phyloP scores from a whole-genome alignment of 2,113 vertebrate genomes.

The Sisor rabdophorus region DNA sequence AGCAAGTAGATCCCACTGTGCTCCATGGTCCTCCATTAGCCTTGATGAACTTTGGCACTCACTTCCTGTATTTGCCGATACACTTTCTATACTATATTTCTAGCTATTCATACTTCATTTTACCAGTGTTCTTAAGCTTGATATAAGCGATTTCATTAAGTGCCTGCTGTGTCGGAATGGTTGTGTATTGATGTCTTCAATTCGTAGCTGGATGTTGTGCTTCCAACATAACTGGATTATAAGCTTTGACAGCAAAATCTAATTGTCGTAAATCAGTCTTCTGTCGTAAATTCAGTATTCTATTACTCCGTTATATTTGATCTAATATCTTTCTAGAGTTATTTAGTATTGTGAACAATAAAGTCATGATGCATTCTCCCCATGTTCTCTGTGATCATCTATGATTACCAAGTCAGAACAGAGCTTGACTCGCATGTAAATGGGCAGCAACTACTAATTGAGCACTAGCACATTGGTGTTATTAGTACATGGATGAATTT shows the following conservation, averaged over 20 bases:
- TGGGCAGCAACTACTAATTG: not conserved
- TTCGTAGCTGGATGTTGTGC: constrained; percentile 43
- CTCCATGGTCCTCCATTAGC: constrained; percentile 34
- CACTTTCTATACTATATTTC: constrained; percentile 20
- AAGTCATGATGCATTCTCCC: not conserved
- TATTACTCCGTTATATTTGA: too few species aligned
- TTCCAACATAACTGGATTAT: constrained; percentile 39
- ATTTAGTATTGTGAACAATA: not conserved
- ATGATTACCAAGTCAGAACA: not conserved
- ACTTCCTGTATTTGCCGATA: constrained; percentile 35
- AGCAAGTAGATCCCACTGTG: constrained; percentile 29
- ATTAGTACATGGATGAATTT: constrained; percentile 5
- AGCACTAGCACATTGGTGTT: constrained; percentile 6
- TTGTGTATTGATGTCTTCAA: constrained; percentile 60
- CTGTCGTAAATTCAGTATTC: too few species aligned
- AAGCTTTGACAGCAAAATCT: constrained; percentile 26
- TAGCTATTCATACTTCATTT: constrained; percentile 19
- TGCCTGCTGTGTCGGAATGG: constrained; percentile 48
- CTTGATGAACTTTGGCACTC: constrained; percentile 25
- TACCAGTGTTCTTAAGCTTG: constrained; percentile 46
- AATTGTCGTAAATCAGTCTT: not conserved
- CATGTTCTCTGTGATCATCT: not conserved
- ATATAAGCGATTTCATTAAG: constrained; percentile 10
- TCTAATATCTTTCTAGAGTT: not conserved
- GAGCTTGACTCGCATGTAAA: not conserved